Base-by-base conservation (phyloP, 2,113 vertebrate species). In the Cryptomyrus ogoouensis region DNA sequence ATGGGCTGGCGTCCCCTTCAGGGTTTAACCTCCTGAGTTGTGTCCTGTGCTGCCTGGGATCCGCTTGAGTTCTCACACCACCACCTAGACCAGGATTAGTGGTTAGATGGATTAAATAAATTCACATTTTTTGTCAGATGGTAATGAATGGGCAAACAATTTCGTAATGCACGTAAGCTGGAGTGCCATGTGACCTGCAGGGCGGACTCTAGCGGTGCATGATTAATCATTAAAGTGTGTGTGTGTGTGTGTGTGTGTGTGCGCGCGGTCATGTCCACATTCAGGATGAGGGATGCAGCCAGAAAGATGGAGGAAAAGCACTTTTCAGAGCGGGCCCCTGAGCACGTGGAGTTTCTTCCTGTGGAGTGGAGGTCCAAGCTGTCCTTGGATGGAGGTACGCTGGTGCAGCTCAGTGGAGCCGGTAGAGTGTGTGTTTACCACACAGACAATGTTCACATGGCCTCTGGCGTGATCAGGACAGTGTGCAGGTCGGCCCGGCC, bases 351-450 rank as follows among this genome's bases (percentile, higher is more conserved):
- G 93, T 99, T 99, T 92, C 96, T 99, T 44, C 98, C 98, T 0
- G 98, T 99, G 47, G 98, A 99, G 91, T 99, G 98, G 98, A 95
- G 98, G 74, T 99, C 98, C 27, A 99, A 98, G 92, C 97, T 99
- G 53, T 92, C 97, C 83, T 96, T 99, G 27, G 98, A 99, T 91
- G 98, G 98, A 97, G 98, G 98, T 99, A 90, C 13, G 19, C 35
- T n/a, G 39, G 27, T 19, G 8, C 46, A n/a, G 83, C 24, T n/a
- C 83, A 9, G 83, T 42, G 24, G 3, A 46, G n/a, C 42, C 19
- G 3, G 2, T 46, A 27, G 46, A 80, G 15, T 19, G 10, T 31
- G 62, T 13, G 62, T 31, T 70, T 31, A 5, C 10, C 27, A 1
- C n/a, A 5, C 62, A 31, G 27, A n/a, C 56, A n/a, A 21, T 66